phyloP scores from a whole-genome alignment of 2,797 vertebrate species.

The Carapus acus region DNA sequence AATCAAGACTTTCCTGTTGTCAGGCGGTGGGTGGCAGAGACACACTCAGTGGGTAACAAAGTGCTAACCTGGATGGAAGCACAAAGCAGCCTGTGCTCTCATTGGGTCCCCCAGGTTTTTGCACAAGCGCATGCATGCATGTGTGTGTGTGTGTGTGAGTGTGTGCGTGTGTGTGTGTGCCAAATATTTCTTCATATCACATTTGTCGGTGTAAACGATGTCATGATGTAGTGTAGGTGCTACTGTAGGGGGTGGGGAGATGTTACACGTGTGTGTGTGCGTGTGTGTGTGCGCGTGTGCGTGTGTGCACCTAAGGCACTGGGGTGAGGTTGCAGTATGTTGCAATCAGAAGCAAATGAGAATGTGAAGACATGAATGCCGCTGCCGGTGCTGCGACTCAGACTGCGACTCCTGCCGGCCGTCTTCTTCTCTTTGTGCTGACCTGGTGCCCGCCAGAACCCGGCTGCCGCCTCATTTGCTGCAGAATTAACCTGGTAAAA shows the following conservation, averaged over 20 bases:
- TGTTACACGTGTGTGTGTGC: constrained; percentile 34
- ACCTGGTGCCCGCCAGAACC: too few species aligned
- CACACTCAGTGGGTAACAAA: constrained; percentile 27
- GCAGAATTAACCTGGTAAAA: constrained; percentile 49
- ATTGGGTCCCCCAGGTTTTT: constrained; percentile 6
- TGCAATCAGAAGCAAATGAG: constrained; percentile 47
- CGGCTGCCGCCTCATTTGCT: constrained; percentile 52
- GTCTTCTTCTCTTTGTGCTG: too few species aligned
- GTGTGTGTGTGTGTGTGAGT: constrained; percentile 6
- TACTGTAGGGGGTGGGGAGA: constrained; percentile 25
- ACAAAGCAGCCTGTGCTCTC: constrained; percentile 28
- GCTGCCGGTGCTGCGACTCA: constrained; percentile 42
- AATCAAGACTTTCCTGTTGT: constrained; percentile 47
- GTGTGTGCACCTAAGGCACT: too few species aligned
- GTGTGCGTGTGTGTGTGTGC: constrained; percentile 11
- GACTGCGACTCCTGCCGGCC: constrained; percentile 44
- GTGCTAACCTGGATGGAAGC: constrained; percentile 39
- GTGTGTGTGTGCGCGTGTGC: constrained; percentile 14
- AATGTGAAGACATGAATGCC: constrained; percentile 35
- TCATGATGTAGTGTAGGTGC: too few species aligned
- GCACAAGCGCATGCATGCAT: constrained; percentile 1
- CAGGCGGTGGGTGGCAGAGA: constrained; percentile 49
- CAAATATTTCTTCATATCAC: constrained; percentile 34
- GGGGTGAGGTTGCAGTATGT: constrained; percentile 42
- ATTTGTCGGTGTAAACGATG: too few species aligned